Conservation (phyloP, 1,140 invertebrate genomes). For the Drosophila pachea region DNA sequence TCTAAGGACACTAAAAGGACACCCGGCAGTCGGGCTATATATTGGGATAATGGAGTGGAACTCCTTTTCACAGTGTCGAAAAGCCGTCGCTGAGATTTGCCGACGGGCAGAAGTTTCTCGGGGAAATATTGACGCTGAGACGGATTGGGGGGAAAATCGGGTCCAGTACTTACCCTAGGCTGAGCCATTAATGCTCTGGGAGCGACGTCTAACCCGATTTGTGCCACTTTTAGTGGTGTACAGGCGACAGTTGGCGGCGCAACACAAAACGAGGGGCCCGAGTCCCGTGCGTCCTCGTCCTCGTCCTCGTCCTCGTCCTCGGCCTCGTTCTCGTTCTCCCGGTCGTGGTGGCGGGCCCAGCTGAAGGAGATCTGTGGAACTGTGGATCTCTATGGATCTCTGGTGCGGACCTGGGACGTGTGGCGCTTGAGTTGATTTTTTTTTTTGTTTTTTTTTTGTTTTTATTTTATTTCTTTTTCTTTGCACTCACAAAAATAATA, state of each 20-base stretch:
- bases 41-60: too few species aligned
- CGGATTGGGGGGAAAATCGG: neutral
- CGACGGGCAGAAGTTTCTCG: conserved; percentile 5
- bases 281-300: conserved; percentile 46
- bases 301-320: conserved; percentile 25
- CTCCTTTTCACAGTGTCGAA: too few species aligned
- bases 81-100: conserved; percentile 27
- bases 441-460: conserved; percentile 23
- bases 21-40: too few species aligned
- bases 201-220: conserved; percentile 79
- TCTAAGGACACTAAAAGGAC: too few species aligned
- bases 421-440: conserved; percentile 11
- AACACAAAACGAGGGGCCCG: conserved; percentile 59
- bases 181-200: conserved; percentile 80
- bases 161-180: conserved; percentile 76
- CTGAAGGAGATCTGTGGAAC: conserved; percentile 10
- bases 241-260: conserved; percentile 65
- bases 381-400: conserved; percentile 41
- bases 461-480: conserved; percentile 37
- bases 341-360: too few species aligned
- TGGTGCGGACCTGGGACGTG: conserved; percentile 40
- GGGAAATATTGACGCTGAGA: conserved; percentile 14
- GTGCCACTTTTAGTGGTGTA: conserved; percentile 79
- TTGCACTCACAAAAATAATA: conserved; percentile 55
- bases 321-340: too few species aligned